Conservation (phyloP, 2,797 vertebrate species). For the Anomalospiza imberbis region DNA sequence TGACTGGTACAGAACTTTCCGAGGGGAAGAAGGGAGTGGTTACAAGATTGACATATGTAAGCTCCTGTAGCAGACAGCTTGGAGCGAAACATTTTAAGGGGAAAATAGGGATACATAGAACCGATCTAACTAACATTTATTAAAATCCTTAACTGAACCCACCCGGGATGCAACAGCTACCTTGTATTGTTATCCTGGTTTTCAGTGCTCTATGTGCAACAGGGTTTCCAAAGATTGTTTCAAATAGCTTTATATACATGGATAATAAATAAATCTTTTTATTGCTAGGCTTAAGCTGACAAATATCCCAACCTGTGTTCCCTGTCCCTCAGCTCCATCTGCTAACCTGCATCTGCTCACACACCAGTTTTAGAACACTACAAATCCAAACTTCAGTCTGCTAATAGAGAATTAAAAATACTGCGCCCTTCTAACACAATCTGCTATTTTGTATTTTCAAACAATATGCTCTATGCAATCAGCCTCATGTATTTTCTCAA, state of each 20-base stretch:
- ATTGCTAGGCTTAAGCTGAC: neutral
- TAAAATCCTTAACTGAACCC: too few species aligned
- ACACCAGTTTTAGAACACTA: neutral
- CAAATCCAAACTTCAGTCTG: neutral
- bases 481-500: neutral
- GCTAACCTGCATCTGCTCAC: neutral
- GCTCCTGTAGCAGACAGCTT: too few species aligned
- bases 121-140: too few species aligned
- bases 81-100: too few species aligned
- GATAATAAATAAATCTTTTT: neutral
- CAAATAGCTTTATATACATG: neutral
- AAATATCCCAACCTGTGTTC: neutral
- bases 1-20: too few species aligned
- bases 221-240: neutral
- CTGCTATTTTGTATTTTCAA: neutral
- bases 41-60: too few species aligned
- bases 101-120: too few species aligned
- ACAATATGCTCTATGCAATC: neutral
- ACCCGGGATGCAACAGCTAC: too few species aligned
- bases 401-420: neutral
- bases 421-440: neutral
- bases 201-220: neutral
- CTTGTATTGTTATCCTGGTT: neutral
- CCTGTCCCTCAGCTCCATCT: neutral
- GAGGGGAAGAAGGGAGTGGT: too few species aligned